phyloP scores from a whole-genome alignment of 2,888 invertebrate genomes.

The Caenorhabditis wallacei region DNA sequence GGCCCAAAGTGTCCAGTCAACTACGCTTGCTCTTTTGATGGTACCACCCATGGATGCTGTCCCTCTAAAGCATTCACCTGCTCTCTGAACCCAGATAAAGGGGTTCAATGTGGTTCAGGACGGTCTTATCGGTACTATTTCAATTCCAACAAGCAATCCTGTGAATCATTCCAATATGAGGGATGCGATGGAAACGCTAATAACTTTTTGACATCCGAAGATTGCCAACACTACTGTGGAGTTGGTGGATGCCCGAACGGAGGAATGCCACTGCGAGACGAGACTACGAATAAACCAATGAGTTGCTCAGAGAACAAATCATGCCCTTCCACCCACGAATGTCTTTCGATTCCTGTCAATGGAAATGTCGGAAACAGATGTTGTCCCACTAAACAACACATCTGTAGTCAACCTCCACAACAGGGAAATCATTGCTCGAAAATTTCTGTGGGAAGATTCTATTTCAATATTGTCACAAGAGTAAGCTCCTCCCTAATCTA shows the following conservation, averaged over 20 bases:
- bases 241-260: conserved; percentile 82
- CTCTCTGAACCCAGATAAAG: conserved; percentile 78
- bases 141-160: conserved; percentile 79
- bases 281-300: conserved; percentile 75
- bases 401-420: conserved; percentile 80
- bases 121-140: conserved; percentile 73
- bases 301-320: conserved; percentile 67
- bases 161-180: conserved; percentile 80
- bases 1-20: conserved; percentile 78
- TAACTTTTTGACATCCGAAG: conserved; percentile 77
- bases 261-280: conserved; percentile 78
- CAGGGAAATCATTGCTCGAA: conserved; percentile 80
- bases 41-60: conserved; percentile 78
- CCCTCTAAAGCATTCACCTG: conserved; percentile 81
- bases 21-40: conserved; percentile 79
- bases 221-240: conserved; percentile 81
- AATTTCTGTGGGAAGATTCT: conserved; percentile 72
- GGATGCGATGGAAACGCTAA: conserved; percentile 81
- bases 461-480: conserved; percentile 74
- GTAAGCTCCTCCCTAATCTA: conserved; percentile 21
- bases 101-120: conserved; percentile 80
- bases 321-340: conserved; percentile 79
- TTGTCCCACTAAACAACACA: conserved; percentile 80
- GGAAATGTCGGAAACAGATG: conserved; percentile 77
- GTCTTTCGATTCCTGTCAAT: conserved; percentile 73